Base-by-base conservation (phyloP, 2,888 invertebrate species). In the Nematopogon swammerdamellus region DNA sequence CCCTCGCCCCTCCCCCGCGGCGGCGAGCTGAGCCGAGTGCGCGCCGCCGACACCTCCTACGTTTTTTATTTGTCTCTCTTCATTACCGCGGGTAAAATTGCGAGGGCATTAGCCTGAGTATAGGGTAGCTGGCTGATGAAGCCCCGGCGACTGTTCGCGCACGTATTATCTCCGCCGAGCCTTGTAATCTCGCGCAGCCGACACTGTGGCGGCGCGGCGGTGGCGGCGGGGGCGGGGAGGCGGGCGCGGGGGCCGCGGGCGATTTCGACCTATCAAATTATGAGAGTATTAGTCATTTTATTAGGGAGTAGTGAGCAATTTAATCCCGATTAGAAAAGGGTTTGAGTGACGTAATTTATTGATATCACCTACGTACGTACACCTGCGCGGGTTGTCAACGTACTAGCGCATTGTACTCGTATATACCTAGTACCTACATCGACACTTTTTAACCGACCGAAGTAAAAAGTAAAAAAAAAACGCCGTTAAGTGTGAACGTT, bases 71-170 rank as follows among this genome's bases (percentile, higher is more conserved):
- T 36, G 36, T 36, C 11, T 70, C 68, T 68, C 68, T 72, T 73
- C 73, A 72, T 76, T 73, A 74, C 73, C 72, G 71, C 70, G 69
- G 76, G 72, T 70, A 71, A 79, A 79, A 77, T 77, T 77, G 79
- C 76, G 76, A 77, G 77, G 75, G 76, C 73, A 77, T 77, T 77
- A 77, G 72, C 65, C 70, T 77, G 76, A 77, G 70, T 79, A 74
- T 76, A 75, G 76, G 77, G 73, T 77, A 72, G 68, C 70, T 47
- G 16, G 16, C 44, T 44, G 19, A 44, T 44, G 44, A 44, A 44
- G 44, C n/a, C 36, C 2, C 44, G 43, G 18, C 44, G 44, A 19
- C 44, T 19, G 44, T 44, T 44, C 19, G 44, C 19, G 44, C 44
- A 17, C 18, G 36, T 36, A 36, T 36, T 36, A 36, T 25, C 14